These are phyloP conservation scores for Malurus elegans DNA, from an alignment of 2,113 vertebrate genomes.

Conservation along the genomic window DNA sequence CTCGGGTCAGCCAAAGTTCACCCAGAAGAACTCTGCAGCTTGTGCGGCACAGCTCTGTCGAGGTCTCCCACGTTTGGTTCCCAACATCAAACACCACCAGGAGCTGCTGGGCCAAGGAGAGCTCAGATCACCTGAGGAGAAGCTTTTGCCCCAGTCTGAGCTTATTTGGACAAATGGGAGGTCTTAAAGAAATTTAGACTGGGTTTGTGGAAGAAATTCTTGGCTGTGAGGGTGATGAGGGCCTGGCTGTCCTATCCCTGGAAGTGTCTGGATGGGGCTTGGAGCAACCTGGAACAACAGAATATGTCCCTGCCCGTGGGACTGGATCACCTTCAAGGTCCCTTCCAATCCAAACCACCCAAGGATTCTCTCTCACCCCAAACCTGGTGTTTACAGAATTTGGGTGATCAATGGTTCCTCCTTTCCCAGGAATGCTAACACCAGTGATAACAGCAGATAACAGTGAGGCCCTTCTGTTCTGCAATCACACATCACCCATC, in stretches of 20 bases:
- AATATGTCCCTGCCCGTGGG: background rate
- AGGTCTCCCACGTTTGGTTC: background rate
- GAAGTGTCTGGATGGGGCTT: background rate
- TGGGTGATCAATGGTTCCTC: background rate
- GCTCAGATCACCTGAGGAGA: background rate
- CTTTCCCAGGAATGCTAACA: background rate
- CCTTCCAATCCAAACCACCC: background rate
- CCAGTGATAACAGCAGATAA: background rate
- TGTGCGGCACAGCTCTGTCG: background rate
- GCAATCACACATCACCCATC: accelerated
- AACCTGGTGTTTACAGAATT: background rate
- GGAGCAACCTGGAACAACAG: background rate
- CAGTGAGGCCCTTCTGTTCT: background rate
- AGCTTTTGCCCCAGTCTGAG: background rate
- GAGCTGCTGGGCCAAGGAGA: background rate
- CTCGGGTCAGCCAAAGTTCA: constrained; percentile 19
- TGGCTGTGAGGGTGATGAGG: background rate
- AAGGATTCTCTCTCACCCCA: background rate
- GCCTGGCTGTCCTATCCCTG: background rate
- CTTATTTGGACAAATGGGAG: background rate
- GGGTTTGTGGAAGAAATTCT: background rate
- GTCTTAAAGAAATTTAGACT: background rate
- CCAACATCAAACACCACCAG: background rate
- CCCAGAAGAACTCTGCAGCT: no score
- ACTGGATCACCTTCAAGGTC: background rate